These are phyloP conservation scores for Siniperca undulata DNA, from an alignment of 2,797 vertebrate genomes.

Conservation along the genomic window DNA sequence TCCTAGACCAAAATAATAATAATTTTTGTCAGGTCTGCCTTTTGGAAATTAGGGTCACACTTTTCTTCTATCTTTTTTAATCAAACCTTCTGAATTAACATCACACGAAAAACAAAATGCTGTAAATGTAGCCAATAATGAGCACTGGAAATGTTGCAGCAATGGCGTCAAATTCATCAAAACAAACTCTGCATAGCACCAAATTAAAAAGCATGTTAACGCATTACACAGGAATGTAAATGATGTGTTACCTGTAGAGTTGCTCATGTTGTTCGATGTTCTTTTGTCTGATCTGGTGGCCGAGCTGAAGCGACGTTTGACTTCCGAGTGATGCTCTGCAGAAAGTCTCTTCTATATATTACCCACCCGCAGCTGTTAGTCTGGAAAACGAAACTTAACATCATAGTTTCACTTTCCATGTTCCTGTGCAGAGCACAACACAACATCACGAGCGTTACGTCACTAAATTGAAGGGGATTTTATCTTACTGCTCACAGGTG, in stretches of 20 bases:
- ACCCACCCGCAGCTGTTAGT: rapidly evolving
- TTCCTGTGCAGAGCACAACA: no score
- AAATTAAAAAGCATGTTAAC: background rate
- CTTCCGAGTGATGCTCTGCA: background rate
- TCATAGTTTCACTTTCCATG: conserved; percentile 54
- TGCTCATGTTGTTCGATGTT: conserved; percentile 44
- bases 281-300: background rate
- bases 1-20: no score
- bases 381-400: conserved; percentile 71
- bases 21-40: background rate
- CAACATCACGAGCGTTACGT: no score
- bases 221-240: no score
- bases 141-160: background rate
- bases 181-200: background rate
- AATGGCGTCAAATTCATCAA: background rate
- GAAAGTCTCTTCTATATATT: background rate
- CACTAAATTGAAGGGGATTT: background rate
- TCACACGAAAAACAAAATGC: background rate
- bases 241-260: conserved; percentile 31
- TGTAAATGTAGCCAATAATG: background rate
- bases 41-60: background rate
- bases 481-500: no score
- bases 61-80: background rate
- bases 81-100: background rate
- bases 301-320: background rate